These are phyloP conservation scores for Pachymerium ferrugineum DNA, from an alignment of 2,888 invertebrate genomes.

Conservation along the genomic window DNA sequence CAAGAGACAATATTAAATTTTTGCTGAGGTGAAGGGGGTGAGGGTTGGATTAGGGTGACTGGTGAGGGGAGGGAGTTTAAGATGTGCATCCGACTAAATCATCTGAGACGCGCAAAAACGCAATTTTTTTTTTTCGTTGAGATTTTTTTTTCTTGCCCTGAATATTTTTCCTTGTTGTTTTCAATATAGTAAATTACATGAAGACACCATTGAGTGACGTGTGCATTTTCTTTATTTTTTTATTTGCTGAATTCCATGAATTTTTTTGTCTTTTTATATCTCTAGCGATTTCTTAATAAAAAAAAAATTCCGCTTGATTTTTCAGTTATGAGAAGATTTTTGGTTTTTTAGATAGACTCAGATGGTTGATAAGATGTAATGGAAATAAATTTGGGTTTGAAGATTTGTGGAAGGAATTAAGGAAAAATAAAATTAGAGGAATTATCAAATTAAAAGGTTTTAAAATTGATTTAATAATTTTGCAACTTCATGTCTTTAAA, in stretches of 20 bases:
- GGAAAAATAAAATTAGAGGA: no score
- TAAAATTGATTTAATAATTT: no score
- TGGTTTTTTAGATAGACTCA: neutral
- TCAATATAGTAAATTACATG: conserved; percentile 7
- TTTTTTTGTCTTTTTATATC: neutral
- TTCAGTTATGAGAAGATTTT: neutral
- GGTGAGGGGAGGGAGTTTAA: neutral
- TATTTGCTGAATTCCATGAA: conserved; percentile 3
- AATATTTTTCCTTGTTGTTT: conserved; percentile 4
- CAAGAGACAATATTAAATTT: conserved; percentile 8
- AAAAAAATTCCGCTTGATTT: neutral
- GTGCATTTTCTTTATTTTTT: neutral
- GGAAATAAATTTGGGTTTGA: no score
- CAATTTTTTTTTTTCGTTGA: neutral
- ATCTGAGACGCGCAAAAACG: conserved; percentile 3
- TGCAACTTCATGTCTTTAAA: no score
- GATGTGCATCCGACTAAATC: conserved; percentile 6
- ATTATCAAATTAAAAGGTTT: no score
- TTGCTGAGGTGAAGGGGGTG: neutral
- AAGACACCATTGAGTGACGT: neutral
- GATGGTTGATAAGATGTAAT: no score
- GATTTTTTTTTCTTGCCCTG: neutral
- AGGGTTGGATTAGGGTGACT: neutral
- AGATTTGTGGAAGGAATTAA: no score
- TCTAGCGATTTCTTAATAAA: neutral